A percentile compares a stretch with the other conserved stretches of the same genome.
Evolutionary conservation across 2,113 vertebrate genomes (phyloP).

Genomic region (Scytalopus superciliaris): DNA sequence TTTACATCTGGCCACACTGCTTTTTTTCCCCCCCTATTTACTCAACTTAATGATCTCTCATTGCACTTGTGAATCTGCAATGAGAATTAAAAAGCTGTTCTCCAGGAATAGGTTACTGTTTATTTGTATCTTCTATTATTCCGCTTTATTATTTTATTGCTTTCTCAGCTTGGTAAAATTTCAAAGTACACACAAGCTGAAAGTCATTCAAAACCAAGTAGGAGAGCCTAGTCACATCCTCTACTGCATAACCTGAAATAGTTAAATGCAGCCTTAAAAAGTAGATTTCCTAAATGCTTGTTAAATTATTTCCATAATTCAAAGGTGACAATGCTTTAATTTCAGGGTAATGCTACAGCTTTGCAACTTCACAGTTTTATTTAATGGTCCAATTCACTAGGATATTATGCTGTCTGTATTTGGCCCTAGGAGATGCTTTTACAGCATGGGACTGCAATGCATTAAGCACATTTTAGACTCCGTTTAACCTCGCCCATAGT

Average conservation of each 20-base stretch:
- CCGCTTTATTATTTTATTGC: conserved; percentile 51
- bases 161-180: conserved; percentile 43
- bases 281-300: conserved; percentile 64
- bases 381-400: conserved; percentile 74
- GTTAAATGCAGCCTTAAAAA: conserved; percentile 41
- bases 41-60: conserved; percentile 16
- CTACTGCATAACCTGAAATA: conserved; percentile 16
- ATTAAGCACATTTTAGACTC: conserved; percentile 19
- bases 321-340: conserved; percentile 75
- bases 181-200: conserved; percentile 3
- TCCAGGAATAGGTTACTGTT: not conserved
- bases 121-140: not conserved
- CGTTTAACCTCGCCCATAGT: not conserved
- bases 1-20: not conserved
- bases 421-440: conserved; percentile 63
- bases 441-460: not conserved
- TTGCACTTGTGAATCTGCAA: not conserved
- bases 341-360: conserved; percentile 69
- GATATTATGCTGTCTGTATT: conserved; percentile 55
- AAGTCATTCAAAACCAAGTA: conserved; percentile 25
- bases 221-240: not conserved
- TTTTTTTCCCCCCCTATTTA: not conserved
- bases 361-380: conserved; percentile 72
- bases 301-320: conserved; percentile 71
- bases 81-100: conserved; percentile 27